Conservation (phyloP, 2,797 vertebrate species). For the Neomorphus geoffroyi region DNA sequence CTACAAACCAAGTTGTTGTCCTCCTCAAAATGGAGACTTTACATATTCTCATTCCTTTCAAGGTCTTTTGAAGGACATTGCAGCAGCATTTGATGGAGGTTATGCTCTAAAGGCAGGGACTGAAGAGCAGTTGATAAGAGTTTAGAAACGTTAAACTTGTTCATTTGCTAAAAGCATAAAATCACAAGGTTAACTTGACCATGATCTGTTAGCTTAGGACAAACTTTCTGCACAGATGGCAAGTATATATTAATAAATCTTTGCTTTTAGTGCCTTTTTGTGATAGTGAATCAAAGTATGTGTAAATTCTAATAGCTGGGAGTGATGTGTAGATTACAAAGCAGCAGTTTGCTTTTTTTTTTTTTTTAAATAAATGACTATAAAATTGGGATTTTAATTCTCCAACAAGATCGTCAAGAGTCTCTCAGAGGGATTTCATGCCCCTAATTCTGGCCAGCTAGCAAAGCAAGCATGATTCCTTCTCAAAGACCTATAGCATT, state of each 20-base stretch:
- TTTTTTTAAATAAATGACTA: background rate
- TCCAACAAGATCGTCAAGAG: background rate
- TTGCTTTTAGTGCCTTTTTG: background rate
- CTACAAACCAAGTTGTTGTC: background rate
- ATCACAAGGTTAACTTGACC: conserved; percentile 36
- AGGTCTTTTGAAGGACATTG: conserved; percentile 53
- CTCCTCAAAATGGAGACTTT: background rate
- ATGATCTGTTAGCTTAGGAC: background rate
- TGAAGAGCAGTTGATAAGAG: conserved; percentile 47
- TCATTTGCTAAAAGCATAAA: conserved; percentile 5
- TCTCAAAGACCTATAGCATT: background rate
- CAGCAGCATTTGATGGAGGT: conserved; percentile 45
- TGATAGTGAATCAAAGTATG: background rate
- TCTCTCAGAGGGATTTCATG: background rate
- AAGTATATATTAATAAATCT: conserved; percentile 53
- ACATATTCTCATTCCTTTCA: conserved; percentile 12
- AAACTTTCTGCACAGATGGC: conserved; percentile 22
- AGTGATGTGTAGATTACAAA: background rate
- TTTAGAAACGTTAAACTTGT: conserved; percentile 25
- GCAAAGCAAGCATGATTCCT: background rate
- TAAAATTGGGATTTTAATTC: background rate
- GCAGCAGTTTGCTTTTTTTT: background rate
- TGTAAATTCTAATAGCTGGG: background rate
- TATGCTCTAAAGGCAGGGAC: conserved; percentile 16
- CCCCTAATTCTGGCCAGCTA: background rate